Evolutionary conservation across 2,797 vertebrate species (phyloP).

Genomic region (Halcyon badia): DNA sequence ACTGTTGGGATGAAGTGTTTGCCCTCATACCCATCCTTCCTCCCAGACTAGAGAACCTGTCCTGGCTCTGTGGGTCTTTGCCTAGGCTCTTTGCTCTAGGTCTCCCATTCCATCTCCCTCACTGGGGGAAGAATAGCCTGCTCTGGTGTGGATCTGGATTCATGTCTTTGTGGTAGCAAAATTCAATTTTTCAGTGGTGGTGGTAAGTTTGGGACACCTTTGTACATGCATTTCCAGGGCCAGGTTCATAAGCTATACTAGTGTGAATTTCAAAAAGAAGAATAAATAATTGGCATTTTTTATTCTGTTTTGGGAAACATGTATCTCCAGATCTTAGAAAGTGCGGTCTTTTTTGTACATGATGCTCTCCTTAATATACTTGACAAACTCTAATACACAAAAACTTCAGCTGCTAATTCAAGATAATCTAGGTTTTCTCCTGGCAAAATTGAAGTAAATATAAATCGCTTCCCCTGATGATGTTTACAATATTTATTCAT

Average conservation of each 20-base stretch:
- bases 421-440: slow-evolving; percentile 56
- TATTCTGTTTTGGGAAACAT: not conserved
- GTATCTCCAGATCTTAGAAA: not conserved
- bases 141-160: not conserved
- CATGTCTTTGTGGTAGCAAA: not conserved
- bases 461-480: slow-evolving; percentile 60
- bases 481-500: slow-evolving; percentile 67
- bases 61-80: not conserved
- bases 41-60: accelerated
- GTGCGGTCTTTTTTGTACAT: not conserved
- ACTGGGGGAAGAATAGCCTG: not conserved
- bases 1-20: accelerated
- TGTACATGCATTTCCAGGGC: not conserved
- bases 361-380: not conserved
- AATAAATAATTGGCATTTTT: not conserved
- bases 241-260: not conserved
- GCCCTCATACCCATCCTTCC: not conserved
- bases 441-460: slow-evolving; percentile 62
- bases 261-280: not conserved
- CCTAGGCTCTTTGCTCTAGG: not conserved
- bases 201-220: not conserved
- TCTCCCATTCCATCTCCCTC: not conserved
- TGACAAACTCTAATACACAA: not conserved
- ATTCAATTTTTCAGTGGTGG: not conserved
- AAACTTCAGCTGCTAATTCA: slow-evolving; percentile 60